Evolutionary conservation across 2,113 vertebrate genomes (phyloP), one percentile per base, ranked within the genome.

Genomic region (Alethe castanea): DNA sequence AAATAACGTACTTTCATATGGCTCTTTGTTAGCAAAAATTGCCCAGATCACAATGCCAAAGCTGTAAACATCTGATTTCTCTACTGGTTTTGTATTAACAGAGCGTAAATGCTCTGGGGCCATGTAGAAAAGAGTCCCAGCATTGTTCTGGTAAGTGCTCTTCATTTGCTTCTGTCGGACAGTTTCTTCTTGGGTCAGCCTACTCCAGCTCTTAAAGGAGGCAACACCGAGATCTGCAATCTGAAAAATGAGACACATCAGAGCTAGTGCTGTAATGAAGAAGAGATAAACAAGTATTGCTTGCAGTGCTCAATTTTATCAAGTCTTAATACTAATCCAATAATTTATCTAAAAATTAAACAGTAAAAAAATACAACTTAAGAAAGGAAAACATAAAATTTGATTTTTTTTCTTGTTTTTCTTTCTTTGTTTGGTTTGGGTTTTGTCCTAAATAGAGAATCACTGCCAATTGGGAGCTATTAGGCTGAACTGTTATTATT

Each of bases 21-120:
- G 99, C 94, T 99, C 99, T 73, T 98, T 96, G 57, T 97, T 94
- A 18, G 98, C 98, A 91, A 99, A 98, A 93, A 99, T 98, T 47
- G 99, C 98, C 99, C 99, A 99, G 18, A 99, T 97, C 8, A 99
- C 98, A 25, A 99, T 99, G 28, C 97, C 98, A 64, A 99, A 99
- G 96, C 99, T 99, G 97, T 99, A 99, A 73, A 99, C 98, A 2
- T 99, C 99, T 1, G 99, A 99, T 89, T 99, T 99, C 95, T 99
- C 99, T 0, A 98, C 98, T 93, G 99, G 98, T 38, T 90, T 97
- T 4, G 93, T 86, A 2, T 99, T 98, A 79, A 99, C 57, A n/a
- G 85, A 97, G 4, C 92, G 77, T 93, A 99, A 97, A 84, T 99
- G 99, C 76, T 99, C 99, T 0, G 99, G 99, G 6, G 99, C 99